phyloP scores from a whole-genome alignment of 2,888 invertebrate genomes.

The Phaonia tiefii region DNA sequence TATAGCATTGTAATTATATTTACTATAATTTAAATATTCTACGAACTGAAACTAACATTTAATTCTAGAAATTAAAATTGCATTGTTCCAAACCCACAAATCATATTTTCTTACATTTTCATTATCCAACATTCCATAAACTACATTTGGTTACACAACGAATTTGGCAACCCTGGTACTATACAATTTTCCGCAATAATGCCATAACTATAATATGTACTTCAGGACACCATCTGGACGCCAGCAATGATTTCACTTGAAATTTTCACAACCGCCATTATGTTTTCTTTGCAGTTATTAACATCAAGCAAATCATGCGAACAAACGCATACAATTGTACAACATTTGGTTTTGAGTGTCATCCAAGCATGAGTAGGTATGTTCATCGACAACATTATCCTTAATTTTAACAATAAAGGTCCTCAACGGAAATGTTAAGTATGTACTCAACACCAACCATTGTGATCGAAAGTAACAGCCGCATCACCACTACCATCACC shows the following conservation, averaged over 20 bases:
- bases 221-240: constrained; percentile 49
- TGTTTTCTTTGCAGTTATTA: constrained; percentile 11
- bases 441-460: constrained; percentile 39
- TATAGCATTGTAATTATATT: no score
- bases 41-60: no score
- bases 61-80: no score
- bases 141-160: no score
- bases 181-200: not conserved
- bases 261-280: constrained; percentile 38
- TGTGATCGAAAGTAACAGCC: not conserved
- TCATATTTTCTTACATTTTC: no score
- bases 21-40: no score
- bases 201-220: not conserved
- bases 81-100: no score
- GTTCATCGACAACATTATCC: not conserved
- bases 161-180: constrained; percentile 41
- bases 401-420: constrained; percentile 22
- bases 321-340: constrained; percentile 53
- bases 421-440: constrained; percentile 58
- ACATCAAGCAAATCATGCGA: constrained; percentile 16
- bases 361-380: constrained; percentile 59
- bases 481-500: not conserved
- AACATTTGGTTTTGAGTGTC: constrained; percentile 69
- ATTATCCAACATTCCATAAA: no score
- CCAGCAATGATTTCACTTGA: constrained; percentile 27